A percentile compares a stretch with the other conserved stretches of the same genome.
Conservation (phyloP, 2,888 invertebrate species). For the Drosophila cognata region DNA sequence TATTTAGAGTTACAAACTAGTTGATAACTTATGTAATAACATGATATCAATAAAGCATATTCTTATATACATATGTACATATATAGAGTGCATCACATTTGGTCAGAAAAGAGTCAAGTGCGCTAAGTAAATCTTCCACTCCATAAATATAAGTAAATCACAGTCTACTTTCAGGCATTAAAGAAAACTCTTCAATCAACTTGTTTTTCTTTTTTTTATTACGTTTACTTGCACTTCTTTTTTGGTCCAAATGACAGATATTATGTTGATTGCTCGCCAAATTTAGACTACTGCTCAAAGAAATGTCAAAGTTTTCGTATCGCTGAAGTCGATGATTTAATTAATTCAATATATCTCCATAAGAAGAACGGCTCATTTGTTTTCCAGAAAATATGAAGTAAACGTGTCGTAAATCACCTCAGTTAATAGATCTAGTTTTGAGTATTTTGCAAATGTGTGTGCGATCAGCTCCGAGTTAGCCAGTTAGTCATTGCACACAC, state of each 20-base stretch:
- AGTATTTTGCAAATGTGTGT: constrained; percentile 36
- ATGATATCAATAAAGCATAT: not conserved
- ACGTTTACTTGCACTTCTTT: not conserved
- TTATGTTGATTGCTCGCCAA: constrained; percentile 11
- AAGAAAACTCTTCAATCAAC: constrained; percentile 5
- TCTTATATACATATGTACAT: not conserved
- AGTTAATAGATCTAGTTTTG: constrained; percentile 73
- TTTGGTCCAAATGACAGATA: constrained; percentile 1
- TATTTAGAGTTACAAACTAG: not conserved
- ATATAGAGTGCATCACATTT: not conserved
- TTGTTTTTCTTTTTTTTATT: constrained; percentile 12
- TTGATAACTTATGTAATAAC: not conserved
- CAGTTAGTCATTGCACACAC: constrained; percentile 58
- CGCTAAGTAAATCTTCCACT: not conserved
- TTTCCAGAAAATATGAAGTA: constrained; percentile 62
- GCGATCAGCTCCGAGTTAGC: constrained; percentile 23
- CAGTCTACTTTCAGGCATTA: constrained; percentile 48
- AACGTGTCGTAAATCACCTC: constrained; percentile 60
- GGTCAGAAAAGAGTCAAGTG: not conserved
- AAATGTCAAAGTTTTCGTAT: constrained; percentile 43
- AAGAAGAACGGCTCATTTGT: constrained; percentile 36
- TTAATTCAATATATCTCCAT: constrained; percentile 46
- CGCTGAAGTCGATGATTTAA: constrained; percentile 21
- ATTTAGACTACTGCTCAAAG: constrained; percentile 14
- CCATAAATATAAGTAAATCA: not conserved